A percentile compares a stretch with the other conserved stretches of the same genome.
phyloP scores from a whole-genome alignment of 2,113 vertebrate species.

The Hydropotes inermis region DNA sequence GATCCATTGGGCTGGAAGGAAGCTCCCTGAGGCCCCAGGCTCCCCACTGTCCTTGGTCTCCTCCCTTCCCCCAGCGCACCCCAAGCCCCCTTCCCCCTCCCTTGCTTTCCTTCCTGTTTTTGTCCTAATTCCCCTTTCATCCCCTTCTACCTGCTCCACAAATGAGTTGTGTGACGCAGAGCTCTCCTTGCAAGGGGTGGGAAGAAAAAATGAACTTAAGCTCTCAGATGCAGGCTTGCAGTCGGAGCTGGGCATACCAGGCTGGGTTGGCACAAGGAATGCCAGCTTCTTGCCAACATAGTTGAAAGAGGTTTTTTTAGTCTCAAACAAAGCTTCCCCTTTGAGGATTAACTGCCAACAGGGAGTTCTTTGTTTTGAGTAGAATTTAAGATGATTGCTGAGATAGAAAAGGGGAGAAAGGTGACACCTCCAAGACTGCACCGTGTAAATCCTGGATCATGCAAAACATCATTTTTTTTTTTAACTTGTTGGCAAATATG shows the following conservation, averaged over 20 bases:
- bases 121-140: neutral
- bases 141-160: neutral
- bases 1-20: neutral
- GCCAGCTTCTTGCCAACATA: conserved; percentile 67
- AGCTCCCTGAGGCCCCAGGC: neutral
- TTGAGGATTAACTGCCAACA: conserved; percentile 78
- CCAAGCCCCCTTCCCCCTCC: neutral
- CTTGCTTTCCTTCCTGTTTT: fast-evolving
- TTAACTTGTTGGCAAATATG: conserved; percentile 65
- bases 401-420: conserved; percentile 71
- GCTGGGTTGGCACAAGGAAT: conserved; percentile 63
- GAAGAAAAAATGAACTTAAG: neutral
- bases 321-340: conserved; percentile 78
- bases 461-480: conserved; percentile 38
- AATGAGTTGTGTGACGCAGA: neutral
- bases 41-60: neutral
- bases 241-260: conserved; percentile 30
- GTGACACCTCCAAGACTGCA: conserved; percentile 68
- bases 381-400: conserved; percentile 73
- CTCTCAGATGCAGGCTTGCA: neutral
- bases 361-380: conserved; percentile 81
- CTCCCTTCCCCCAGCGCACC: neutral
- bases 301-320: conserved; percentile 66
- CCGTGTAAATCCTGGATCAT: conserved; percentile 66
- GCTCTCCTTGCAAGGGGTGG: neutral